phyloP scores from a whole-genome alignment of 30 jellyfish, hydroid and myxozoan species.

The Chrysaora quinquecirrha region DNA sequence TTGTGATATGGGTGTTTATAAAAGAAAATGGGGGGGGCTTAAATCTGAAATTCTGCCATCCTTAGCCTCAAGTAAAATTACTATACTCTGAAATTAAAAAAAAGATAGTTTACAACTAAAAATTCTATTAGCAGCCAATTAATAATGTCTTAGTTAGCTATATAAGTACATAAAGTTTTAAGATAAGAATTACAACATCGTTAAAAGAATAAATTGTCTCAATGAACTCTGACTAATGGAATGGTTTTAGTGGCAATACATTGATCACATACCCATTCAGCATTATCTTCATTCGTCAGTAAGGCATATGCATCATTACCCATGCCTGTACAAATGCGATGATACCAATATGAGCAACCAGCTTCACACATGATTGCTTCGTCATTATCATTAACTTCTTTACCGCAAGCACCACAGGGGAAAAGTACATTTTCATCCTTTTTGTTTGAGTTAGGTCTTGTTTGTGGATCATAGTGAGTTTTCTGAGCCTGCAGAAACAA shows the following conservation, averaged over 20 bases:
- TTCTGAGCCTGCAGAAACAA: constrained; percentile 40
- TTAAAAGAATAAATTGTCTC: neutral
- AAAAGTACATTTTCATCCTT: constrained; percentile 64
- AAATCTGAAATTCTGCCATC: no score
- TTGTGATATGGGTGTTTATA: no score
- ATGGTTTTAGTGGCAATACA: constrained; percentile 88
- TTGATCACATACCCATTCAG: constrained; percentile 99
- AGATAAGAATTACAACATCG: no score
- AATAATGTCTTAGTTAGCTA: no score
- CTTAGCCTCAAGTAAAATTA: no score
- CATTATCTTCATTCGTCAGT: constrained; percentile 96
- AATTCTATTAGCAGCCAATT: no score
- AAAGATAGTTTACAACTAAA: no score
- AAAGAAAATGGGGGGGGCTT: no score
- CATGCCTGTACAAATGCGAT: constrained; percentile 94
- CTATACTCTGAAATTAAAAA: no score
- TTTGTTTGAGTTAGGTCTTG: constrained; percentile 52
- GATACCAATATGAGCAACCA: constrained; percentile 98
- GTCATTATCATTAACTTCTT: constrained; percentile 90
- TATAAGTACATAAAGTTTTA: no score
- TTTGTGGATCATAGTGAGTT: constrained; percentile 51
- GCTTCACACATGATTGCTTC: constrained; percentile 98
- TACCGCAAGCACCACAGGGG: constrained; percentile 98
- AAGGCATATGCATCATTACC: constrained; percentile 88
- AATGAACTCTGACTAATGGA: constrained; percentile 73